phyloP scores from a whole-genome alignment of 2,888 invertebrate genomes.

The Latrodectus elegans region DNA sequence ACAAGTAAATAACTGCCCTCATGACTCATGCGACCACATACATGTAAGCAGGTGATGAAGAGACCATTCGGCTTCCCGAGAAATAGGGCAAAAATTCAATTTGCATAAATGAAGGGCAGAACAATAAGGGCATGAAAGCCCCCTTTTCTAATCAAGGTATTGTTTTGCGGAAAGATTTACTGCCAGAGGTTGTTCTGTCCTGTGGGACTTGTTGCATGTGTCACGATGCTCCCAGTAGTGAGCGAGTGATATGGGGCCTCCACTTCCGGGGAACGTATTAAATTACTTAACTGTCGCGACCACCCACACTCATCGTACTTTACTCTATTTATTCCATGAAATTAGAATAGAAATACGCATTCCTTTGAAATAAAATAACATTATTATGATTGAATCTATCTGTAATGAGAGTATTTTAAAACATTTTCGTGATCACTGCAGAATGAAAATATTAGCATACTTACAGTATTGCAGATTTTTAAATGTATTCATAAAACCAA shows the following conservation, averaged over 20 bases:
- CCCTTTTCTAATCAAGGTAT: conserved; percentile 66
- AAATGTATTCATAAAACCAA: too few relatives aligned
- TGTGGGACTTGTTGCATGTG: conserved; percentile 69
- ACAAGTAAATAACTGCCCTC: too few relatives aligned
- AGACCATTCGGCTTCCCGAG: not conserved
- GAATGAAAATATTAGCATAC: too few relatives aligned
- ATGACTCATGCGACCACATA: too few relatives aligned
- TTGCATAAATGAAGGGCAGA: conserved; percentile 56
- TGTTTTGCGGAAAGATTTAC: conserved; percentile 66
- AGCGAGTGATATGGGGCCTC: conserved; percentile 41
- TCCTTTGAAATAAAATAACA: too few relatives aligned
- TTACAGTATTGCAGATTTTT: too few relatives aligned
- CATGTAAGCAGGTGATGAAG: too few relatives aligned
- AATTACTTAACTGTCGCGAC: conserved; percentile 63
- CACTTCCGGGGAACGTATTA: conserved; percentile 66
- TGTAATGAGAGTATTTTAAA: too few relatives aligned
- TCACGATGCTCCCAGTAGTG: conserved; percentile 52
- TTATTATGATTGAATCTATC: too few relatives aligned
- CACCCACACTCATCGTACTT: conserved; percentile 31
- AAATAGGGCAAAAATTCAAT: conserved; percentile 52
- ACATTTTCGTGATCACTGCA: too few relatives aligned
- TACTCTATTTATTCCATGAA: not conserved
- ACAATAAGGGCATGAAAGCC: conserved; percentile 40
- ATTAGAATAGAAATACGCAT: not conserved
- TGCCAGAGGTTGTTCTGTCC: conserved; percentile 54